Percentiles rank a stretch among this genome's conserved stretches.
phyloP scores from a whole-genome alignment of 2,113 vertebrate genomes.

The Spea multiplicata region DNA sequence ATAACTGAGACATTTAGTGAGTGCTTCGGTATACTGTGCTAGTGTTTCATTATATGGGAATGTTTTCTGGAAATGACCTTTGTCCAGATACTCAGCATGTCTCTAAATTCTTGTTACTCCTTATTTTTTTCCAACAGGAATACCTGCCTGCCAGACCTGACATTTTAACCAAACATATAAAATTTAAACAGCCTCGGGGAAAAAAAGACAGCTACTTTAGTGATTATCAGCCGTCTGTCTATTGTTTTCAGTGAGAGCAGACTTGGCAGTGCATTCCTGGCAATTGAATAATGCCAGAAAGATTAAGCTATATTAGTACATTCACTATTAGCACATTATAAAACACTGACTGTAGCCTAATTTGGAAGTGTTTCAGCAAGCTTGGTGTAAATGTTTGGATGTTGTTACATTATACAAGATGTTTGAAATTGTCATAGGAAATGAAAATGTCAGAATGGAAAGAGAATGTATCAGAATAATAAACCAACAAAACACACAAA shows the following conservation, averaged over 20 bases:
- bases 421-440: conserved; percentile 14
- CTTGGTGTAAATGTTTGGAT: conserved; percentile 58
- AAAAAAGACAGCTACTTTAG: conserved; percentile 54
- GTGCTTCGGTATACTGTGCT: conserved; percentile 51
- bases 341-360: conserved; percentile 70
- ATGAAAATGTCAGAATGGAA: conserved; percentile 9
- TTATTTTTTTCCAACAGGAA: conserved; percentile 55
- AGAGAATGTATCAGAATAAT: too few species aligned
- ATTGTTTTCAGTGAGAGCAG: conserved; percentile 66
- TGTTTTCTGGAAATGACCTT: conserved; percentile 43
- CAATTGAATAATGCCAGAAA: conserved; percentile 73
- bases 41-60: conserved; percentile 58
- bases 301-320: conserved; percentile 71
- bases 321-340: conserved; percentile 65
- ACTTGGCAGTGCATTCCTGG: conserved; percentile 71
- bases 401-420: conserved; percentile 21
- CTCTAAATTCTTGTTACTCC: conserved; percentile 36
- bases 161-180: conserved; percentile 54
- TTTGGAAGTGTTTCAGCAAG: conserved; percentile 71
- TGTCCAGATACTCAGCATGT: conserved; percentile 32
- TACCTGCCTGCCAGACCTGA: conserved; percentile 58
- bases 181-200: conserved; percentile 52
- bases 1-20: conserved; percentile 7
- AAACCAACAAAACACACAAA: too few species aligned
- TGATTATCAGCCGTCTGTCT: conserved; percentile 58